Evolutionary conservation across 2,113 vertebrate species (phyloP).

Genomic region (Narcine bancroftii): DNA sequence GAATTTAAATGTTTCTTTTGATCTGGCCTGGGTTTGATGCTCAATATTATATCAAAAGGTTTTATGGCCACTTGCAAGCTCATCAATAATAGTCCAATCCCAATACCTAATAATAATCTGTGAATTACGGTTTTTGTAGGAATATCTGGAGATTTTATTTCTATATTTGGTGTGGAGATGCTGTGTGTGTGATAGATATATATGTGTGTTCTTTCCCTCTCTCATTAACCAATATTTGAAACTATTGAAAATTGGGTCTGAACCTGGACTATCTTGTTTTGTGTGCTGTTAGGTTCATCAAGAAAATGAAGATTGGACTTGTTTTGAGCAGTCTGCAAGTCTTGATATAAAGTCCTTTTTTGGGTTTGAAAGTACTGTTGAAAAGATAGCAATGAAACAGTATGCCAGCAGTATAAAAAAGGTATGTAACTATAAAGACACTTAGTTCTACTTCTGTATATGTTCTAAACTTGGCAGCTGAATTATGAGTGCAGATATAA

Average conservation of each 20-base stretch:
- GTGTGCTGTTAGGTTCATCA: slow-evolving; percentile 74
- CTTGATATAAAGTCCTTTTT: slow-evolving; percentile 97
- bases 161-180: no score
- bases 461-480: not conserved
- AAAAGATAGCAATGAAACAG: slow-evolving; percentile 94
- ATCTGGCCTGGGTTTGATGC: not conserved
- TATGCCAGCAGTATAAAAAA: slow-evolving; percentile 92
- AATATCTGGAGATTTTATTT: no score
- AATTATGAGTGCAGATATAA: no score
- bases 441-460: not conserved
- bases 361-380: slow-evolving; percentile 90
- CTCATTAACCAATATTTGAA: no score
- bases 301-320: slow-evolving; percentile 94
- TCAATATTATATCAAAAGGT: not conserved
- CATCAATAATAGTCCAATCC: not conserved
- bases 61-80: not conserved
- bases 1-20: not conserved
- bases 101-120: not conserved
- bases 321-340: slow-evolving; percentile 89
- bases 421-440: slow-evolving; percentile 53
- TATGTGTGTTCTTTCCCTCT: no score
- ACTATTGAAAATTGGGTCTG: not conserved
- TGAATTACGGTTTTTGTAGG: no score
- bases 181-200: no score
- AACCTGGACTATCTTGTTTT: not conserved